These are phyloP conservation scores for Drosophila siamana DNA, from an alignment of 2,888 invertebrate species.

Conservation along the genomic window DNA sequence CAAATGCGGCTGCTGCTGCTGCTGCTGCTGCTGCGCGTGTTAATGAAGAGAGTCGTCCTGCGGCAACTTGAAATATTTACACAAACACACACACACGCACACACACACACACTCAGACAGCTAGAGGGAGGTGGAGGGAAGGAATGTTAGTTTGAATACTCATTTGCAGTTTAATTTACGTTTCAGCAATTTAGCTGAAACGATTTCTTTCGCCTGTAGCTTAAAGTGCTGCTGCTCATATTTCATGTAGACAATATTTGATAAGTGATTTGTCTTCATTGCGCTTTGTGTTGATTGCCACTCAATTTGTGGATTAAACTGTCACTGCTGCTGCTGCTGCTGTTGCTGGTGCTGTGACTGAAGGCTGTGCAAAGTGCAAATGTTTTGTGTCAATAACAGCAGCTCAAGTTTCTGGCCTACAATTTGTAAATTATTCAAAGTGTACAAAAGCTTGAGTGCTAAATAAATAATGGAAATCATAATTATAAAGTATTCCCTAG, in stretches of 20 bases:
- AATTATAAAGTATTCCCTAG: too few relatives aligned
- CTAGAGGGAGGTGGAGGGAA: too few relatives aligned
- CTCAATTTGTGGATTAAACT: background rate
- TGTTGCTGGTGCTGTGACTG: too few relatives aligned
- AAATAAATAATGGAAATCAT: too few relatives aligned
- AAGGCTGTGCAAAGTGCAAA: background rate
- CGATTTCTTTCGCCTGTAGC: background rate
- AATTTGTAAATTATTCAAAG: too few relatives aligned
- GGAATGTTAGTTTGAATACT: background rate
- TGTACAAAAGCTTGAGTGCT: too few relatives aligned
- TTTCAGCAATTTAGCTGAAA: background rate
- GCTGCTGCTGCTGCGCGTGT: conserved; percentile 39
- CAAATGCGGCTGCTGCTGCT: too few relatives aligned
- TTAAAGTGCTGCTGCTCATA: background rate
- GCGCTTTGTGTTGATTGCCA: background rate
- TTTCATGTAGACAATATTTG: background rate
- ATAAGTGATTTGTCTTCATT: background rate
- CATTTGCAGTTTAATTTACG: background rate
- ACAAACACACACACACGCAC: conserved; percentile 12
- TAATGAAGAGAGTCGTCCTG: conserved; percentile 44
- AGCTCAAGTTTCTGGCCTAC: too few relatives aligned
- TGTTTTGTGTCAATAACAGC: too few relatives aligned
- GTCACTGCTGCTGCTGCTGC: too few relatives aligned
- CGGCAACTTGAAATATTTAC: conserved; percentile 23
- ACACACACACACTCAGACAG: too few relatives aligned